Evolutionary conservation across 2,888 invertebrate genomes (phyloP), one percentile per base, ranked within the genome.

Genomic region (Physocephala rufipes): DNA sequence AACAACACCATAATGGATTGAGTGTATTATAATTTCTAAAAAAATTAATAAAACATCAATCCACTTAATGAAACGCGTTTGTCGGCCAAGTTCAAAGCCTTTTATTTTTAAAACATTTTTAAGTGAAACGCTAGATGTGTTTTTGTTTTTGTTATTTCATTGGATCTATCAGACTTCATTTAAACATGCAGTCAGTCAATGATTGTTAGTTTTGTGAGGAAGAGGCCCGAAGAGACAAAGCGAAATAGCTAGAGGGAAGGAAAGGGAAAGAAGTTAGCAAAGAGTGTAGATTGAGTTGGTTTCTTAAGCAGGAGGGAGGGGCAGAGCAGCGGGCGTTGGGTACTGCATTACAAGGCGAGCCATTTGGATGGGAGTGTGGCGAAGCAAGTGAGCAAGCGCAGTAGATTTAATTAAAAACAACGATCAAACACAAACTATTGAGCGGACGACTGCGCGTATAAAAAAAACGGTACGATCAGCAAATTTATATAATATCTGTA

Each of bases 11-110:
- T 49, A 66, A 21, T 30, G 24, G 19, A 3, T 12, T 19, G 67
- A 36, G 58, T 58, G 43, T 28, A 66, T 67, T 67, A 67, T 58
- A 67, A 67, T 58, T 49, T 68, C 36, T 51, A 73, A 82, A n/a
- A n/a, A 83, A 83, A 82, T 82, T 82, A 82, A 84, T 84, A 83
- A 82, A 79, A 83, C 82, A 84, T 84, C 82, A 83, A 84, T 83
- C 82, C 83, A 82, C 79, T n/a, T 80, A 79, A 76, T 36, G 36
- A 79, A 82, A 84, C 80, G 79, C 80, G 79, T 79, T 36, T 58
- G 24, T 81, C 82, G 82, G 82, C 78, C 81, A 82, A 84, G 82
- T 83, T 83, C 82, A 84, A 83, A 82, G 83, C 71, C 61, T 67
- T 70, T 71, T 71, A 74, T 70, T 63, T 3, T 28, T 12, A 19